Base-by-base conservation (phyloP, 2,888 invertebrate species). In the Hololepta plana region DNA sequence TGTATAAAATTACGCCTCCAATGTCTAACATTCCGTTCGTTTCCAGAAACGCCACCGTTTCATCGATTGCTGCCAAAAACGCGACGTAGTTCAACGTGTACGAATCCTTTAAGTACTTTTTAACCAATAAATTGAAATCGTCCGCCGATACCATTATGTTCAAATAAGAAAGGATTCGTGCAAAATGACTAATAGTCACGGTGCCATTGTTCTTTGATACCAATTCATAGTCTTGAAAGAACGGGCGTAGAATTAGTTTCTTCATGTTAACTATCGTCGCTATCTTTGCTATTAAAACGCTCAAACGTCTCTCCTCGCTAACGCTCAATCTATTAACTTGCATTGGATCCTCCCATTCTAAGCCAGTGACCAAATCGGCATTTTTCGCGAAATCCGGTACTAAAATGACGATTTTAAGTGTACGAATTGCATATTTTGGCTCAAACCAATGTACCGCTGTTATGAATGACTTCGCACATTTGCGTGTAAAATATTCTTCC, bases 41-140 rank as follows among this genome's bases (percentile, higher is more conserved):
- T 32, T 65, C 59, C 33, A 71, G 46, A 36, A 72, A 72, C 23
- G 64, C 57, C 35, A 67, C 66, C 12, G 72, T 66, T 8, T 70
- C 65, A 28, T 77, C 70, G 5, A 81, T 56, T 2, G 71, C 67
- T 27, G 64, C 61, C 4, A 80, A 51, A 45, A 82, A 79, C 4
- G 75, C 75, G 5, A 79, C 64, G 43, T 81, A 82, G 53, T 81
- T 81, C 2, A 82, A 54, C 12, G 76, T 72, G 50, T 76, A 80
- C 2, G 70, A 67, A 49, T 79, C 72, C 45, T 73, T 76, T 40
- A 76, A 62, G 51, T 74, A 82, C 39, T 72, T 68, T 40, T 77
- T 74, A 28, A 81, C 62, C 8, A 82, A 54, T 23, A 82, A 52
- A 40, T 70, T 61, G 49, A 76, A 77, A 52, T 82, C 81, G 10